Evolutionary conservation across 2,888 invertebrate species (phyloP).

Genomic region (Entomobrya multifasciata): DNA sequence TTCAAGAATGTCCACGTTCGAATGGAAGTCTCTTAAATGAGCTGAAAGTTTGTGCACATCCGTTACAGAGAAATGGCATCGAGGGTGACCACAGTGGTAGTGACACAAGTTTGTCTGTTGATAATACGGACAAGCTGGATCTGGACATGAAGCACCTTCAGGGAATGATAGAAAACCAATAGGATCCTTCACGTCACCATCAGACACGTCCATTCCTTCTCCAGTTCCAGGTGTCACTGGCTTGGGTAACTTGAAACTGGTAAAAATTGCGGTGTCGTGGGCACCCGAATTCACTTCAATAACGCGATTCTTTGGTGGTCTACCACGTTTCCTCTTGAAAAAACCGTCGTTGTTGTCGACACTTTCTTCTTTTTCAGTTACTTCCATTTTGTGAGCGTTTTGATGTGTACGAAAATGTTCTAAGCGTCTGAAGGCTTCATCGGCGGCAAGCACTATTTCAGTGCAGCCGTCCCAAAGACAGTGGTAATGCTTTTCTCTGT

Average conservation of each 20-base stretch:
- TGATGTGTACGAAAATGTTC: constrained; percentile 92
- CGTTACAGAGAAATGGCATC: constrained; percentile 90
- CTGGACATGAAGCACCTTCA: constrained; percentile 86
- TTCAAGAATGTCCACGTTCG: constrained; percentile 89
- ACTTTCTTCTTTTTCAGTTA: constrained; percentile 71
- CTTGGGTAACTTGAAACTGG: constrained; percentile 95
- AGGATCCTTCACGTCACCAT: constrained; percentile 79
- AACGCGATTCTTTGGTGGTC: constrained; percentile 97
- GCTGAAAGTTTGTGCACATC: constrained; percentile 89
- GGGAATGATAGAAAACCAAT: constrained; percentile 79
- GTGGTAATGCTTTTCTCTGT: constrained; percentile 92
- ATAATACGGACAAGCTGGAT: constrained; percentile 87
- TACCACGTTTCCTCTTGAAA: constrained; percentile 94
- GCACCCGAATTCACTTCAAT: constrained; percentile 85
- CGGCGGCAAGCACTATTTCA: constrained; percentile 88
- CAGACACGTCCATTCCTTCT: constrained; percentile 68
- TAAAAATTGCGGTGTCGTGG: constrained; percentile 89
- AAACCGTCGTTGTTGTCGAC: constrained; percentile 87
- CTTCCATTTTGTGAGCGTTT: constrained; percentile 84
- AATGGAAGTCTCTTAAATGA: constrained; percentile 93
- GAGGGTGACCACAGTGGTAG: constrained; percentile 91
- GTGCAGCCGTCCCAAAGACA: constrained; percentile 94
- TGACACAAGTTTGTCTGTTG: constrained; percentile 85
- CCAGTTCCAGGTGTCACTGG: constrained; percentile 80
- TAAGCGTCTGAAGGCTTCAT: constrained; percentile 89